Conservation (phyloP, 2,888 invertebrate species). For the Ornithoptera priamus region DNA sequence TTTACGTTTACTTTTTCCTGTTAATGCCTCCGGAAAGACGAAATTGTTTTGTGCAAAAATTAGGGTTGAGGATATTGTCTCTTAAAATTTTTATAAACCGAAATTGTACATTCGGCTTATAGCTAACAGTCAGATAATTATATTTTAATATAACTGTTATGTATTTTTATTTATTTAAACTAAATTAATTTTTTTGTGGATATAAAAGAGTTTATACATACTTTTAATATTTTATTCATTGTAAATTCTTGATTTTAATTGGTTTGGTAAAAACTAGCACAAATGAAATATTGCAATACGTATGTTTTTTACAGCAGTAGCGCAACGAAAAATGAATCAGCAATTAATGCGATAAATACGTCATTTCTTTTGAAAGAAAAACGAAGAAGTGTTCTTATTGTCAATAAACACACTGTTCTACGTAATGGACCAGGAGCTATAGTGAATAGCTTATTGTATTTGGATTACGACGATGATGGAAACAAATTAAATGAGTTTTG, state of each 20-base stretch:
- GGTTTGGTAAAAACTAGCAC: too few relatives aligned
- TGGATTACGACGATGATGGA: constrained; percentile 47
- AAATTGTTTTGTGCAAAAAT: constrained; percentile 14
- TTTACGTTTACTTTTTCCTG: constrained; percentile 19
- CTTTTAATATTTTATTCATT: too few relatives aligned
- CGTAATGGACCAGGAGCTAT: constrained; percentile 9
- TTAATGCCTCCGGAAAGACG: constrained; percentile 5
- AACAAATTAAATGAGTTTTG: constrained; percentile 37
- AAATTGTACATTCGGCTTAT: neutral
- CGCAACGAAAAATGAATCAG: neutral
- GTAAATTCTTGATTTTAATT: too few relatives aligned
- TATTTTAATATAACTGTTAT: neutral
- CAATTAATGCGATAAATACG: constrained; percentile 4
- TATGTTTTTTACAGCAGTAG: neutral
- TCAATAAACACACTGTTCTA: constrained; percentile 36
- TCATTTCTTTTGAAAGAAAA: constrained; percentile 25
- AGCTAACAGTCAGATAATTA: neutral
- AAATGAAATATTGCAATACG: too few relatives aligned
- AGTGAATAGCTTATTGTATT: constrained; percentile 45
- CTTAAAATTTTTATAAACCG: constrained; percentile 3
- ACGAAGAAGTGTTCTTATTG: constrained; percentile 39
- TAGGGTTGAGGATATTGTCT: constrained; percentile 13
- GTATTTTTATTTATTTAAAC: too few relatives aligned
- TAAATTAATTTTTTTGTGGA: too few relatives aligned
- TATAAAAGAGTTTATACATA: too few relatives aligned